Evolutionary conservation across 2,797 vertebrate genomes (phyloP).

Genomic region (Neopelma chrysocephalum): DNA sequence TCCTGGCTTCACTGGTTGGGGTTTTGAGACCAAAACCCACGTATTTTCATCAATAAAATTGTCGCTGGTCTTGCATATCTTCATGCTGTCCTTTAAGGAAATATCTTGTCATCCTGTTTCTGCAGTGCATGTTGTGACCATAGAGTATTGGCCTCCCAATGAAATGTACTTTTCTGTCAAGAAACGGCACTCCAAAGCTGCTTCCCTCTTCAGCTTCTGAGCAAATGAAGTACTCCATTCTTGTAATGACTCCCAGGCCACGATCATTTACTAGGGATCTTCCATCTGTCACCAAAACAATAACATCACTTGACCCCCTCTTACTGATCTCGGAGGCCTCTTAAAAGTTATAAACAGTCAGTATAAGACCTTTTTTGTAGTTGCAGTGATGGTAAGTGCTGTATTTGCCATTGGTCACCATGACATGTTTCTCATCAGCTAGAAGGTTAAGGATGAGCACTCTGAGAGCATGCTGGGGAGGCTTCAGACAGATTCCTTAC

Average conservation of each 20-base stretch:
- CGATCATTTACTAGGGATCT: slow-evolving; percentile 60
- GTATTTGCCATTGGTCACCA: slow-evolving; percentile 47
- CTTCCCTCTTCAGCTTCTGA: slow-evolving; percentile 34
- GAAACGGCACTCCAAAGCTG: background rate
- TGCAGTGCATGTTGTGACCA: background rate
- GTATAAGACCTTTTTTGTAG: slow-evolving; percentile 33
- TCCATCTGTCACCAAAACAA: slow-evolving; percentile 67
- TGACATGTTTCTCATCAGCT: background rate
- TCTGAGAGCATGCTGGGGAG: background rate
- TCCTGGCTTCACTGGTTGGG: background rate
- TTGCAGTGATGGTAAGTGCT: slow-evolving; percentile 20
- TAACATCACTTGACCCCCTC: slow-evolving; percentile 70
- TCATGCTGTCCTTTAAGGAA: background rate
- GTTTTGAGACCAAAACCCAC: background rate
- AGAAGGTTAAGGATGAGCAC: background rate
- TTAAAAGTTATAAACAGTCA: slow-evolving; percentile 66
- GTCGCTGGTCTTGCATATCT: background rate
- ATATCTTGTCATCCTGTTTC: background rate
- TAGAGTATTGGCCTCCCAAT: background rate
- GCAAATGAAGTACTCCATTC: slow-evolving; percentile 21
- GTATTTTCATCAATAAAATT: background rate
- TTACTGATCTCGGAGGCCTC: slow-evolving; percentile 62
- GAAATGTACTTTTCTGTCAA: background rate
- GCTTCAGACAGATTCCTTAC: background rate
- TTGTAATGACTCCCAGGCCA: slow-evolving; percentile 46